A percentile compares a stretch with the other conserved stretches of the same genome.
Evolutionary conservation across 2,797 vertebrate genomes (phyloP).

Genomic region (Myotis pilosus): DNA sequence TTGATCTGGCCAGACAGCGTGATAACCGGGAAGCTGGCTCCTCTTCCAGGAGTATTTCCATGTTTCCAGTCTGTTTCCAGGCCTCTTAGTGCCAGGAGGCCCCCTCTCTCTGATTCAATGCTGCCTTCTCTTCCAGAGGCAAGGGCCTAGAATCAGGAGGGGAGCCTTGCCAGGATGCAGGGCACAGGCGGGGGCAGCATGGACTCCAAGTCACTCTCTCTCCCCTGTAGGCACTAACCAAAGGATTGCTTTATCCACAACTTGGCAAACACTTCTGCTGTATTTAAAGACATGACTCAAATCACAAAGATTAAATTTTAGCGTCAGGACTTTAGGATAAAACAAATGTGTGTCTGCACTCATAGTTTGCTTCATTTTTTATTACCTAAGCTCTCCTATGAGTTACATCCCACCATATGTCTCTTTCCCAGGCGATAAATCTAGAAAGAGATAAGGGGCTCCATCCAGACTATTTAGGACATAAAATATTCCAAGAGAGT

Average conservation of each 20-base stretch:
- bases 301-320: not conserved
- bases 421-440: not conserved
- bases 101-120: not conserved
- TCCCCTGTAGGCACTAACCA: not conserved
- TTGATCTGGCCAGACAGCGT: not conserved
- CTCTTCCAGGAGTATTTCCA: not conserved
- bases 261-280: not conserved
- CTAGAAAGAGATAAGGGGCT: not conserved
- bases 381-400: not conserved
- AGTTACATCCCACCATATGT: not conserved
- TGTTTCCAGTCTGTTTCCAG: not conserved
- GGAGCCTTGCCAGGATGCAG: not conserved
- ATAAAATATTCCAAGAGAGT: conserved; percentile 22
- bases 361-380: not conserved
- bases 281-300: not conserved
- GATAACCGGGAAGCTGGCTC: not conserved
- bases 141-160: not conserved
- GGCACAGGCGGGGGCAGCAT: not conserved
- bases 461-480: not conserved
- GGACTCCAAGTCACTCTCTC: not conserved
- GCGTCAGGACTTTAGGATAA: not conserved
- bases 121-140: not conserved
- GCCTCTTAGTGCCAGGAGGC: not conserved
- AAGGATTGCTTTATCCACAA: not conserved
- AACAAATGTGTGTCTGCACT: not conserved